Conservation (phyloP, 37 sponge, comb jelly and placozoan genomes). For the Beroe ovata region DNA sequence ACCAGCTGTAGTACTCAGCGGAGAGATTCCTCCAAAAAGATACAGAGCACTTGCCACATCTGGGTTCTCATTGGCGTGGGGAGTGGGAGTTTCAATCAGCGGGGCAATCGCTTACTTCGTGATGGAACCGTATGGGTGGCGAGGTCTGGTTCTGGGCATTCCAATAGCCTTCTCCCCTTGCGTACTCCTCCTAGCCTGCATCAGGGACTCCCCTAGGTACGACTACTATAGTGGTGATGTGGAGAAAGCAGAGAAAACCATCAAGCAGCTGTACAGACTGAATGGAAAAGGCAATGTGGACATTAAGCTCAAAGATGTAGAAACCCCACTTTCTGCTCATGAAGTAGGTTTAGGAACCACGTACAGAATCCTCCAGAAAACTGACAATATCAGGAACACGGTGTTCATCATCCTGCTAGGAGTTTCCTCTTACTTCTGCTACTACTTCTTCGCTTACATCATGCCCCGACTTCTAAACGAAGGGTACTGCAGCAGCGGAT, state of each 20-base stretch:
- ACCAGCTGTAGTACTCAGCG: conserved; percentile 7
- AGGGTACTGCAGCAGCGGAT: not conserved
- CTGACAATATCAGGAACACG: not conserved
- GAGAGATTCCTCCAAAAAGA: not conserved
- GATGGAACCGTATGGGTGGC: not conserved
- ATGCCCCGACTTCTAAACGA: conserved; percentile 29
- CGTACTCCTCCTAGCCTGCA: not conserved
- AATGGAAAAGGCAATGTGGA: conserved; percentile 14
- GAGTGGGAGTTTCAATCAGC: not conserved
- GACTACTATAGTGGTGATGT: conserved; percentile 21
- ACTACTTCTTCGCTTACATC: not conserved
- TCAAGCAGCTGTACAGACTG: not conserved
- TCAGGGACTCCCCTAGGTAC: conserved; percentile 31
- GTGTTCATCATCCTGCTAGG: not conserved
- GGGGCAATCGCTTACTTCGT: conserved; percentile 2
- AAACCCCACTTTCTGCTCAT: not conserved
- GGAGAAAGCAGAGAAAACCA: not conserved
- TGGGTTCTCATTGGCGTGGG: conserved; percentile 3
- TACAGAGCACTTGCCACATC: conserved; percentile 14
- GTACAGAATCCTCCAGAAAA: not conserved
- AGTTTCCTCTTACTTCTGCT: not conserved
- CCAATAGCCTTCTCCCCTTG: conserved; percentile 15
- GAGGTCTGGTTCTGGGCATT: not conserved
- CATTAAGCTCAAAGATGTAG: not conserved
- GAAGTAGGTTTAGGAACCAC: not conserved